These are phyloP conservation scores for Muraenolepis orangiensis DNA, from an alignment of 2,797 vertebrate genomes.

Conservation along the genomic window DNA sequence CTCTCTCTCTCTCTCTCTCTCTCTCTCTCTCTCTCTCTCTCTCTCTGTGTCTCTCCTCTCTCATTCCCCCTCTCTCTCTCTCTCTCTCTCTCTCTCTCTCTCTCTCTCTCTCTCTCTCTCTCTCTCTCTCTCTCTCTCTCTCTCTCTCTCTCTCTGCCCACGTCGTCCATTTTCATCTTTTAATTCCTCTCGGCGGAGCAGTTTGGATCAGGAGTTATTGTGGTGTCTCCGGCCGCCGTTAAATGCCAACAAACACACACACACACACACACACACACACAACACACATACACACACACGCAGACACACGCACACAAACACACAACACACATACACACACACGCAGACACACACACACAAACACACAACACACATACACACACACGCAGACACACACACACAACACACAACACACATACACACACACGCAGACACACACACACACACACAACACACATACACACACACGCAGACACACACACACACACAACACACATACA, in stretches of 20 bases:
- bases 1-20: neutral
- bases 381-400: too few species aligned
- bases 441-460: constrained; percentile 18
- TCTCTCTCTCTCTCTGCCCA: constrained; percentile 5
- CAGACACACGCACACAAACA: too few species aligned
- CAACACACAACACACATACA: too few species aligned
- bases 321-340: too few species aligned
- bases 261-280: too few species aligned
- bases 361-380: too few species aligned
- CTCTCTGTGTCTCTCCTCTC: neutral
- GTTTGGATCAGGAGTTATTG: constrained; percentile 41
- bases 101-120: constrained; percentile 35
- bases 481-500: constrained; percentile 9
- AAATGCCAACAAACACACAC: constrained; percentile 33
- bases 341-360: too few species aligned
- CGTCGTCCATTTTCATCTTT: constrained; percentile 44
- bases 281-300: too few species aligned
- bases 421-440: too few species aligned
- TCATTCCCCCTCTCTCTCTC: neutral
- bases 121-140: constrained; percentile 12
- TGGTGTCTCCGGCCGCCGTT: constrained; percentile 34
- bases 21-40: neutral
- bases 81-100: neutral
- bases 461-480: constrained; percentile 5
- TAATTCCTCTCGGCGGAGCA: constrained; percentile 27